Evolutionary conservation across 2,888 invertebrate species (phyloP).

Genomic region (Drosophila phalerata): DNA sequence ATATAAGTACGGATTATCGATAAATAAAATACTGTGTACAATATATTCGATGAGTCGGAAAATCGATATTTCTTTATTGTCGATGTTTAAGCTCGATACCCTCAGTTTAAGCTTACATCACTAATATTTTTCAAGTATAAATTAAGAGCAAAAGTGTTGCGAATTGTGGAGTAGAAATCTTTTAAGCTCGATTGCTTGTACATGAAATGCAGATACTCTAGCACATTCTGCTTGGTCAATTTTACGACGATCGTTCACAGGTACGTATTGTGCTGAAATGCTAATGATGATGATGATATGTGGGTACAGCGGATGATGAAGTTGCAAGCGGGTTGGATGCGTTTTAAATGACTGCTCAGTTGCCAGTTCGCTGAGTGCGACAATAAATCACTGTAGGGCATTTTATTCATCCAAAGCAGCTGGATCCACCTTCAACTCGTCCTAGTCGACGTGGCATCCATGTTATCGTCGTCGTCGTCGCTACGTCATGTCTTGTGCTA

Average conservation of each 20-base stretch:
- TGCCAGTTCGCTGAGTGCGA: conserved; percentile 59
- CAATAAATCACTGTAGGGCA: conserved; percentile 75
- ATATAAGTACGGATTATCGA: too few relatives aligned
- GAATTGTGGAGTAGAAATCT: background rate
- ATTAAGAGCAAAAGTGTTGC: too few relatives aligned
- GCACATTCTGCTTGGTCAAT: conserved; percentile 14
- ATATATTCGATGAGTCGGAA: too few relatives aligned
- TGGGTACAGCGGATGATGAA: conserved; percentile 37
- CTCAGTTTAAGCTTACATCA: too few relatives aligned
- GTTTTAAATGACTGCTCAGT: conserved; percentile 38
- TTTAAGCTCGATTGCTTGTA: background rate
- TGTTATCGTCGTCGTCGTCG: conserved; percentile 10
- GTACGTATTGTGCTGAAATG: conserved; percentile 17
- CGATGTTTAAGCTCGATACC: too few relatives aligned
- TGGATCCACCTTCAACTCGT: conserved; percentile 12
- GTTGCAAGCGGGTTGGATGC: conserved; percentile 37
- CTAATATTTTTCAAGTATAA: too few relatives aligned
- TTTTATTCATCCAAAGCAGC: conserved; percentile 56
- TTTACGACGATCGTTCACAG: conserved; percentile 18
- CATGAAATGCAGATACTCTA: too few relatives aligned
- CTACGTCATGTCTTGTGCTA: conserved; percentile 69
- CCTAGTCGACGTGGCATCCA: conserved; percentile 4
- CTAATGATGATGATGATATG: conserved; percentile 23
- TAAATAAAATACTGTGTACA: too few relatives aligned
- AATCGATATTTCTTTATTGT: too few relatives aligned